These are phyloP conservation scores for Drosophila quinaria DNA, from an alignment of 2,888 invertebrate genomes.

Conservation along the genomic window DNA sequence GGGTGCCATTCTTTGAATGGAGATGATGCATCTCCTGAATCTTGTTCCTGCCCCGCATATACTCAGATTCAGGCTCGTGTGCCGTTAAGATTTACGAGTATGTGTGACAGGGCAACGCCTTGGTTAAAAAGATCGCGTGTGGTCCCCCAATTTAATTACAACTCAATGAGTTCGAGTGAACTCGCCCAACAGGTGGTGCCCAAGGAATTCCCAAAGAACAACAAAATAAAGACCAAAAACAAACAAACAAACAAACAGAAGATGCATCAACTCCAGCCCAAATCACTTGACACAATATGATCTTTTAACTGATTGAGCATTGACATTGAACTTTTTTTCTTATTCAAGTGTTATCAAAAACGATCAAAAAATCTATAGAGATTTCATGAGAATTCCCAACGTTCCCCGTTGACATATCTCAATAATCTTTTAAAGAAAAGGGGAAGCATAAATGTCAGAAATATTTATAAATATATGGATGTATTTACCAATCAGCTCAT, in stretches of 20 bases:
- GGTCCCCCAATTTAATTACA: constrained; percentile 72
- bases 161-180: constrained; percentile 77
- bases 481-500: constrained; percentile 35
- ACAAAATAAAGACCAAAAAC: constrained; percentile 1
- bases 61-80: neutral
- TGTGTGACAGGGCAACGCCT: constrained; percentile 61
- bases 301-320: constrained; percentile 65
- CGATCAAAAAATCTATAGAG: constrained; percentile 37
- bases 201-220: constrained; percentile 19
- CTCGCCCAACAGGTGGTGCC: constrained; percentile 72
- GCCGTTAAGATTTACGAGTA: constrained; percentile 69
- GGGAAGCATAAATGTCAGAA: constrained; percentile 39
- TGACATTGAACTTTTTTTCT: constrained; percentile 69
- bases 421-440: constrained; percentile 50
- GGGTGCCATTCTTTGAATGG: constrained; percentile 60
- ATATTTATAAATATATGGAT: constrained; percentile 17
- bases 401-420: constrained; percentile 52
- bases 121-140: constrained; percentile 52
- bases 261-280: constrained; percentile 56
- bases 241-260: constrained; percentile 5
- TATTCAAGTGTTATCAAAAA: constrained; percentile 44
- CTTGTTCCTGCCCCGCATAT: constrained; percentile 43
- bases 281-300: constrained; percentile 62
- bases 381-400: constrained; percentile 43
- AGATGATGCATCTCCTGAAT: constrained; percentile 48